Conservation (phyloP, 2,888 invertebrate species). For the Caenorhabditis drosophilae region DNA sequence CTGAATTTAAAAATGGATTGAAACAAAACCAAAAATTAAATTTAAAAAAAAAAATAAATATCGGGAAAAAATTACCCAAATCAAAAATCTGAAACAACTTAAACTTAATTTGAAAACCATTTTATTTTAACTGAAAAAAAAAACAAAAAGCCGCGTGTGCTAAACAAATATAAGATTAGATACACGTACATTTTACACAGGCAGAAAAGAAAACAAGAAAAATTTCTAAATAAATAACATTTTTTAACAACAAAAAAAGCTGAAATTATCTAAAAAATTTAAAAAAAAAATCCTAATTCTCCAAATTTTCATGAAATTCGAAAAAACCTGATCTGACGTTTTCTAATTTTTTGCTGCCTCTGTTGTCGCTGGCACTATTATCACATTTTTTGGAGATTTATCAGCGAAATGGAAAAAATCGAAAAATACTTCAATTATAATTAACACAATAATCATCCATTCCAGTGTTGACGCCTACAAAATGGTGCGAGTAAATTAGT, state of each 20-base stretch:
- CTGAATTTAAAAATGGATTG: background rate
- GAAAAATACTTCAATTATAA: constrained; percentile 84
- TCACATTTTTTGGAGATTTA: constrained; percentile 26
- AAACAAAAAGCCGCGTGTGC: no score
- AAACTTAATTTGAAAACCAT: no score
- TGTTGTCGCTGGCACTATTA: constrained; percentile 7
- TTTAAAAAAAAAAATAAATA: background rate
- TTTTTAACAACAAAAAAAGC: constrained; percentile 3
- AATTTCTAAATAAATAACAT: no score
- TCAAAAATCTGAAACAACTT: no score
- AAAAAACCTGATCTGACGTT: no score
- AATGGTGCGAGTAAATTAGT: background rate
- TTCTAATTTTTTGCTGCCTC: no score
- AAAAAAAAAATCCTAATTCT: constrained; percentile 7
- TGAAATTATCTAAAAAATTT: background rate
- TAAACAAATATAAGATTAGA: no score
- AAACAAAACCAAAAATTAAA: background rate
- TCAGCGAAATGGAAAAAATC: constrained; percentile 58
- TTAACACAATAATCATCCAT: constrained; percentile 95
- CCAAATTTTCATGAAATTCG: background rate
- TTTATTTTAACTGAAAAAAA: no score
- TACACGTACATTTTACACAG: no score
- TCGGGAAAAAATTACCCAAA: no score
- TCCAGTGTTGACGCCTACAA: constrained; percentile 80
- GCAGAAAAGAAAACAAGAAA: no score